phyloP scores from a whole-genome alignment of 1,140 invertebrate species.

The Leguminivora glycinivorella region DNA sequence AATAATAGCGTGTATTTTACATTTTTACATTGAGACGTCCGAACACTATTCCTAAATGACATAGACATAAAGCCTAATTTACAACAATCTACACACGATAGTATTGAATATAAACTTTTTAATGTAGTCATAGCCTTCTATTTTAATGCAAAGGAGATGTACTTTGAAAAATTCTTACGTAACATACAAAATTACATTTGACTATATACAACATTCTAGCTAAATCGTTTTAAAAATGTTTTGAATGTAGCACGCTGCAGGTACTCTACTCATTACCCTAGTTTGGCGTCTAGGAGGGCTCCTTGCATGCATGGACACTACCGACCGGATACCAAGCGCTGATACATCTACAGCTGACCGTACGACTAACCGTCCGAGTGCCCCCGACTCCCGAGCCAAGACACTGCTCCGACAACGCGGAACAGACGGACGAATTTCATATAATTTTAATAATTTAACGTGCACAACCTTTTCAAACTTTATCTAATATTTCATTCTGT shows the following conservation, averaged over 20 bases:
- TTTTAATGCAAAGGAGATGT: slow-evolving; percentile 73
- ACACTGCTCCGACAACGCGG: background rate
- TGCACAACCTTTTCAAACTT: slow-evolving; percentile 74
- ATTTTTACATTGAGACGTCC: slow-evolving; percentile 76
- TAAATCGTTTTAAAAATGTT: slow-evolving; percentile 57
- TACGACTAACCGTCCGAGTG: slow-evolving; percentile 5
- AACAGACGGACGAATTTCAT: slow-evolving; percentile 63
- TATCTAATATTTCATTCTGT: slow-evolving; percentile 42
- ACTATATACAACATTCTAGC: slow-evolving; percentile 74
- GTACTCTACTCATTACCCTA: slow-evolving; percentile 59
- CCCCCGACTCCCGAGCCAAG: slow-evolving; percentile 6
- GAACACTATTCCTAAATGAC: slow-evolving; percentile 70
- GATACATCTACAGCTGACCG: background rate
- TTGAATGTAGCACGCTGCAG: slow-evolving; percentile 48
- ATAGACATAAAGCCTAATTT: slow-evolving; percentile 67
- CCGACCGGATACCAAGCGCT: slow-evolving; percentile 35
- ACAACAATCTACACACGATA: slow-evolving; percentile 77
- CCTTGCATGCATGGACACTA: slow-evolving; percentile 66
- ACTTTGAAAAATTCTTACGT: slow-evolving; percentile 71
- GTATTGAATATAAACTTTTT: slow-evolving; percentile 70
- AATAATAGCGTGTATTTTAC: slow-evolving; percentile 75
- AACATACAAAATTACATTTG: slow-evolving; percentile 76
- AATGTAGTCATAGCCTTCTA: slow-evolving; percentile 71
- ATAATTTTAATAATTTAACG: slow-evolving; percentile 58
- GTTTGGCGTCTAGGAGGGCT: slow-evolving; percentile 61